Base-by-base conservation (phyloP, 1,140 invertebrate species). In the Brachionus koreanus region DNA sequence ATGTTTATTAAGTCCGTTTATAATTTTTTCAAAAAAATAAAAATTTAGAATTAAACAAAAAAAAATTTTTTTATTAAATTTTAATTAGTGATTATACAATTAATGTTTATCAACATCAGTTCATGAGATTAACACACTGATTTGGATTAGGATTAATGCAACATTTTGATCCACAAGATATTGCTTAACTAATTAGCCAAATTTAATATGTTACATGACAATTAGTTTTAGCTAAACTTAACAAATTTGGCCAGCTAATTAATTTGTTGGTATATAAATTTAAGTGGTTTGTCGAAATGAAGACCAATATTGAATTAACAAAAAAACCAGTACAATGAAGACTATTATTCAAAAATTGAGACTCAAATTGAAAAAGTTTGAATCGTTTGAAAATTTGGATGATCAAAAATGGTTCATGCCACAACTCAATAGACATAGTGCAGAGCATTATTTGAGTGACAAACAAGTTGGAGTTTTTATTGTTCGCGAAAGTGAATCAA, bases 301-400 rank as follows among this genome's bases (percentile, higher is more conserved):
- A 49, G 12, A 12, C 43, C 10, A 49, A 46, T 16, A 23, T 2
- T 19, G 19, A 57, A 6, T 57, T 57, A 9, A 29, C 29, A 29
- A 65, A 65, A 25, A 65, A 65, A 65, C 25, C 25, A 65, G 33
- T 7, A 65, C 35, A 65, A 65, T 65, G 63, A 65, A 65, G n/a
- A 33, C 63, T 33, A 16, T 65, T 5, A 13, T 65, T n/a, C 63
- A 65, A 65, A 65, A 65, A 35, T n/a, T 65, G 23, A 65, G 29
- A 33, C 16, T 65, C 0, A 65, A 65, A 65, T 33, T 65, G 1
- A 65, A 65, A 33, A 65, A 65, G 33, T 65, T 65, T 65, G 63
- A 65, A 37, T 13, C 63, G n/a, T 33, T 65, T 65, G 12, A 65
- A 35, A 65, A 65, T 33, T 37, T 33, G 25, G 63, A 65, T 13